Base-by-base conservation (phyloP, 2,113 vertebrate genomes). In the Eolophus roseicapilla region DNA sequence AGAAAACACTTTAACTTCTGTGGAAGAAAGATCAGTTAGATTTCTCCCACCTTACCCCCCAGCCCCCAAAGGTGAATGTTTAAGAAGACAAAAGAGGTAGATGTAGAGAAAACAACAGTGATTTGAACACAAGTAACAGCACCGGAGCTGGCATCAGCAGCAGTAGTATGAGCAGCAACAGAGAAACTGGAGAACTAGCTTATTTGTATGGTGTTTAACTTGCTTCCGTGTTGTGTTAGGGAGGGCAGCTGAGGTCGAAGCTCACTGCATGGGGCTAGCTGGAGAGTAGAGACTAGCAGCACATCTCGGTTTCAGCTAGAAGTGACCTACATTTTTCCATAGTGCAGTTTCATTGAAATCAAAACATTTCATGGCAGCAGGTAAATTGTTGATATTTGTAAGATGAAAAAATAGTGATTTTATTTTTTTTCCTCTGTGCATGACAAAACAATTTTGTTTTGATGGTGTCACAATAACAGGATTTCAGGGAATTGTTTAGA, bases 371-470 rank as follows among this genome's bases (percentile, higher is more conserved):
- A 9, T 7, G 25, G 47, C 27, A 82, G 7, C 62, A 73, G 7
- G 17, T 92, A 47, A 67, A 78, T n/a, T 59, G 73, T 64, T 78
- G 43, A 16, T 89, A 83, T 86, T 84, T 33, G 19, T 64, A 29
- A 75, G 41, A 50, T 33, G 50, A 88, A 80, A 86, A 94, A 55
- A 79, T 12, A 28, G 25, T 43, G 44, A 28, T 28, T 16, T 31
- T 21, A 41, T 41, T 47, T 33, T 37, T 41, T 2, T 13, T 33
- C 15, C 3, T 10, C 31, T 13, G 3, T 21, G 5, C 57, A 57
- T 86, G 60, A 90, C 79, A 74, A 88, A 94, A 44, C 53, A 68
- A 81, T 83, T 92, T 59, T 93, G 55, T 90, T 95, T 91, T 81
- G 77, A 82, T 39, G 60, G 20, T 13, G 21, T 82, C 82, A 90